These are phyloP conservation scores for Mesembrinibis cayennensis DNA, from an alignment of 2,113 vertebrate species.

Conservation along the genomic window DNA sequence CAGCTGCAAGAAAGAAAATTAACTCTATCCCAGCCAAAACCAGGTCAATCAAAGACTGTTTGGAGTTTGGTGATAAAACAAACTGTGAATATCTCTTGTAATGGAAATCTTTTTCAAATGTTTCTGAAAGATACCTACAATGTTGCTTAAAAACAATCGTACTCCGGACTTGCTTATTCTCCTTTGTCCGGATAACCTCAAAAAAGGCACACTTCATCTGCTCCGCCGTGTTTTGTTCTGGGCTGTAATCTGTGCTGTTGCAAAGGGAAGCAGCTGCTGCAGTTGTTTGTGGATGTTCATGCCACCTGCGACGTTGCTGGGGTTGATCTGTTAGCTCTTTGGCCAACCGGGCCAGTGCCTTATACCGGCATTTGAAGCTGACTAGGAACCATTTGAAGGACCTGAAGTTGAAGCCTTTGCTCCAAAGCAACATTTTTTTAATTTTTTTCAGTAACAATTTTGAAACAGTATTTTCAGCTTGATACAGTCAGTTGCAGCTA, in stretches of 20 bases:
- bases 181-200: background rate
- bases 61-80: background rate
- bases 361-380: rapidly evolving
- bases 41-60: background rate
- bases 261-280: background rate
- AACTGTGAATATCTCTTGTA: background rate
- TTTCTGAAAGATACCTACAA: background rate
- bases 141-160: background rate
- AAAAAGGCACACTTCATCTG: background rate
- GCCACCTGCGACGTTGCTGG: background rate
- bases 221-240: background rate
- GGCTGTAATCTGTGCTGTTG: background rate
- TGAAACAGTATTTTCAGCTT: background rate
- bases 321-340: background rate
- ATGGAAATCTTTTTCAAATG: background rate
- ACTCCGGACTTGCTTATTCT: background rate
- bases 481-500: background rate
- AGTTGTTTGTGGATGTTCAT: background rate
- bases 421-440: background rate
- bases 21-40: background rate
- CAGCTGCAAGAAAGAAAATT: background rate
- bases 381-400: background rate
- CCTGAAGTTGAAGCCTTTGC: background rate
- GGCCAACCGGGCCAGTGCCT: background rate
- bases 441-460: background rate